A percentile compares a stretch with the other conserved stretches of the same genome.
Evolutionary conservation across 2,888 invertebrate genomes (phyloP).

Genomic region (Pomacea canaliculata): DNA sequence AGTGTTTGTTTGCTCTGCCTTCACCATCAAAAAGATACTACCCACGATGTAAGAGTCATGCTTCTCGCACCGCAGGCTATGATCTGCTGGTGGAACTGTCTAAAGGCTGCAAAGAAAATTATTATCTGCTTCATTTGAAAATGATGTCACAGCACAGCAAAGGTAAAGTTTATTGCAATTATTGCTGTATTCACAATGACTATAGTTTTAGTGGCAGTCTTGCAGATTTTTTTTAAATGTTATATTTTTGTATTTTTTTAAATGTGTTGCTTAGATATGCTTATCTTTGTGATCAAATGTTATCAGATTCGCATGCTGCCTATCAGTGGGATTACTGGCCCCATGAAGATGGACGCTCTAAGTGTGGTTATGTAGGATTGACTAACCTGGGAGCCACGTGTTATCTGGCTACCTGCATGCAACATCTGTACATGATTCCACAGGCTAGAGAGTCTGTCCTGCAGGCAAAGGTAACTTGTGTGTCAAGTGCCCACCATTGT

Average conservation of each 20-base stretch:
- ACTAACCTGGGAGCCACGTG: slow-evolving; percentile 96
- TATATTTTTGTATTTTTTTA: too few relatives aligned
- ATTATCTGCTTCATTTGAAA: slow-evolving; percentile 84
- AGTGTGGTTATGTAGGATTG: slow-evolving; percentile 93
- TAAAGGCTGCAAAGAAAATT: slow-evolving; percentile 87
- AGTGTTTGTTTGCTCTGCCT: slow-evolving; percentile 90
- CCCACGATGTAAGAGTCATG: slow-evolving; percentile 91
- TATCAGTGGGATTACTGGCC: slow-evolving; percentile 99
- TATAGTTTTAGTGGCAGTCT: too few relatives aligned
- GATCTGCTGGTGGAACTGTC: slow-evolving; percentile 90
- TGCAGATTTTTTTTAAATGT: too few relatives aligned
- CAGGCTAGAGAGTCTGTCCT: slow-evolving; percentile 88
- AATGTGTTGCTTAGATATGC: too few relatives aligned
- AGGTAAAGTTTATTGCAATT: slow-evolving; percentile 44
- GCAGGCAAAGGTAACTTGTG: slow-evolving; percentile 75
- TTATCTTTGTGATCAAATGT: too few relatives aligned
- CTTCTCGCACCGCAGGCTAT: slow-evolving; percentile 90
- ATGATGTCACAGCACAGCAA: slow-evolving; percentile 83
- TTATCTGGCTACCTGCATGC: slow-evolving; percentile 98
- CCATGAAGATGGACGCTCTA: slow-evolving; percentile 92
- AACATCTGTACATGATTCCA: slow-evolving; percentile 97
- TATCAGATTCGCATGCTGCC: slow-evolving; percentile 77
- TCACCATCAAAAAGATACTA: slow-evolving; percentile 84
- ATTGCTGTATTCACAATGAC: neutral
- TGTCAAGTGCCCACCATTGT: neutral